Base-by-base conservation (phyloP, 2,888 invertebrate genomes). In the Lepeophtheirus nordmannii region DNA sequence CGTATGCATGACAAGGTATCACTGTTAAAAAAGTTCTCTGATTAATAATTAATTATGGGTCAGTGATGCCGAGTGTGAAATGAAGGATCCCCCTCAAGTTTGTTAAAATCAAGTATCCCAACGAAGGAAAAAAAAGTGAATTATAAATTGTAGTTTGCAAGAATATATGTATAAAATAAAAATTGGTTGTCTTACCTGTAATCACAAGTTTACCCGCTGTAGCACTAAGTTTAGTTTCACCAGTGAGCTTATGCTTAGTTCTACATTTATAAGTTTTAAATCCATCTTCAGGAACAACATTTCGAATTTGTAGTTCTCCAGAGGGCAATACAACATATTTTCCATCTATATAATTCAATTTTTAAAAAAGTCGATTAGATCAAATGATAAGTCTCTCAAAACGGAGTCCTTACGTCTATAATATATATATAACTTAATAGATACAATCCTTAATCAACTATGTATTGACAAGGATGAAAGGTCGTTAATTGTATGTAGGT, bases 321-420 rank as follows among this genome's bases (percentile, higher is more conserved):
- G 91, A 89, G 71, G 91, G 89, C 69, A 94, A 80, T 58, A 94
- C 92, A 76, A 93, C 83, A 75, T 92, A 91, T 82, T 94, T 91
- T 72, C 90, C 91, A 78, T 92, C 94, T 93, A 80, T 20, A 64
- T 17, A n/a, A 58, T 30, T 30, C 7, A 30, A 7, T 30, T n/a
- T n/a, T 30, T 30, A 30, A 30, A 53, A 17, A 53, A 30, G 30
- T 30, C 2, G 2, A 30, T 30, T 30, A 30, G 30, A 30, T 30
- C 30, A 30, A 7, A 5, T 30, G 30, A 30, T 5, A 30, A 30
- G 30, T 30, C 2, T 30, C 30, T 30, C 30, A 2, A 30, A 30
- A 5, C 7, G 30, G 30, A 30, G 3, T 30, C 30, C 30, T 30
- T 30, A 30, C 2, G 30, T 30, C 30, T 30, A 30, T 30, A 30